A percentile compares a stretch with the other conserved stretches of the same genome.
Conservation (phyloP, 2,797 vertebrate species). For the Enteromius treurensis region DNA sequence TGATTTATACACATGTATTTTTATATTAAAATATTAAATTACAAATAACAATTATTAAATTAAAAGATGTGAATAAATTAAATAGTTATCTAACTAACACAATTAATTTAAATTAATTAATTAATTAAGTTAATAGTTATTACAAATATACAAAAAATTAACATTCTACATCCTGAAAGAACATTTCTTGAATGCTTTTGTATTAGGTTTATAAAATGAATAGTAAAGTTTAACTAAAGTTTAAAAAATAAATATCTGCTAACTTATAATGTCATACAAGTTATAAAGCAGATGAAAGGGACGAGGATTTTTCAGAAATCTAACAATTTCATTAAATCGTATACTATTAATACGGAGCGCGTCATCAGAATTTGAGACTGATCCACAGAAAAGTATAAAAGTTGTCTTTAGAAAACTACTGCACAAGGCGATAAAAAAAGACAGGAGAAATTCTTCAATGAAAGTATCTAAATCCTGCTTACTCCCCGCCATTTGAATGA, state of each 20-base stretch:
- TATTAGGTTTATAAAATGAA: not conserved
- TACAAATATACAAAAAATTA: not conserved
- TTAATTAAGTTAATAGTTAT: not conserved
- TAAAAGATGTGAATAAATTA: not conserved
- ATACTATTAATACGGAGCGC: not conserved
- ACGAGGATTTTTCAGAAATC: not conserved
- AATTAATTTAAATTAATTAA: not conserved
- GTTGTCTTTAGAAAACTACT: not conserved
- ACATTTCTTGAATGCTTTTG: not conserved
- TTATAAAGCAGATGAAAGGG: not conserved
- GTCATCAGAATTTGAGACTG: not conserved
- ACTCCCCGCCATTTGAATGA: constrained; percentile 8
- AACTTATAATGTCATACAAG: not conserved
- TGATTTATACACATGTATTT: no score
- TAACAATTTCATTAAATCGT: not conserved
- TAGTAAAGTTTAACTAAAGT: not conserved
- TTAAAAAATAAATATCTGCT: not conserved
- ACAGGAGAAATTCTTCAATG: not conserved
- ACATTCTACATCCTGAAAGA: not conserved
- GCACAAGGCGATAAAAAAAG: not conserved
- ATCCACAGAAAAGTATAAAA: not conserved
- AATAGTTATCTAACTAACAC: not conserved
- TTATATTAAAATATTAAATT: no score
- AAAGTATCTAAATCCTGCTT: constrained; percentile 18
- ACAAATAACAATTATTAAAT: no score